Conservation (phyloP, 64 coral and sea anemone species). For the Dendronephthya gigantea region DNA sequence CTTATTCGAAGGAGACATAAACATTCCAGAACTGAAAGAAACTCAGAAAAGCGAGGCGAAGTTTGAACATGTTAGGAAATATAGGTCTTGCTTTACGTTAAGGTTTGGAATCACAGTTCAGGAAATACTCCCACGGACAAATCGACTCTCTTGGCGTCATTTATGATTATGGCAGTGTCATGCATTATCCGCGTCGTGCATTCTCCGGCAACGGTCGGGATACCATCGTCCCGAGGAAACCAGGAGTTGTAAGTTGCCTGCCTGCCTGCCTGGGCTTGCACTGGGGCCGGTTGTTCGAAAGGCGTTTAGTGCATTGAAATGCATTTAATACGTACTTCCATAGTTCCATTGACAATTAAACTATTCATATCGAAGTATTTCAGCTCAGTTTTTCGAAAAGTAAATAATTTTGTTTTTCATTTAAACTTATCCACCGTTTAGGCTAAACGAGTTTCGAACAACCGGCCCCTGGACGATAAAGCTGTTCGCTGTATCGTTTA, state of each 20-base stretch:
- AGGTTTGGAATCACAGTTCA: background rate
- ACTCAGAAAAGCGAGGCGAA: background rate
- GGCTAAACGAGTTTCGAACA: no score
- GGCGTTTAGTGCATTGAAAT: no score
- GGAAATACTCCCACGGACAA: background rate
- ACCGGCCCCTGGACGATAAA: background rate
- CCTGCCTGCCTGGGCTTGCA: no score
- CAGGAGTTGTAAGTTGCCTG: background rate
- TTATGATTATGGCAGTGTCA: background rate
- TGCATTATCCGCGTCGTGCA: background rate
- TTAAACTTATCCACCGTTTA: background rate
- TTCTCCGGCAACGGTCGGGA: background rate
- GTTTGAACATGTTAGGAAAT: no score
- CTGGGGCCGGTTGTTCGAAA: no score
- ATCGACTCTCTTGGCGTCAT: background rate
- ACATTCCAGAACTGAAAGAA: background rate
- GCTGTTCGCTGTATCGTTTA: no score
- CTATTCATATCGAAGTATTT: no score
- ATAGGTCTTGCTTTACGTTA: background rate
- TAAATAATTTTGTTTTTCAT: no score
- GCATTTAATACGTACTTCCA: no score
- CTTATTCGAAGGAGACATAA: background rate
- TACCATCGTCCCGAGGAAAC: background rate
- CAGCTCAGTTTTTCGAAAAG: no score
- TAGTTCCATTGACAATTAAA: no score